Base-by-base conservation (phyloP, 2,888 invertebrate species). In the Conus canariensis region DNA sequence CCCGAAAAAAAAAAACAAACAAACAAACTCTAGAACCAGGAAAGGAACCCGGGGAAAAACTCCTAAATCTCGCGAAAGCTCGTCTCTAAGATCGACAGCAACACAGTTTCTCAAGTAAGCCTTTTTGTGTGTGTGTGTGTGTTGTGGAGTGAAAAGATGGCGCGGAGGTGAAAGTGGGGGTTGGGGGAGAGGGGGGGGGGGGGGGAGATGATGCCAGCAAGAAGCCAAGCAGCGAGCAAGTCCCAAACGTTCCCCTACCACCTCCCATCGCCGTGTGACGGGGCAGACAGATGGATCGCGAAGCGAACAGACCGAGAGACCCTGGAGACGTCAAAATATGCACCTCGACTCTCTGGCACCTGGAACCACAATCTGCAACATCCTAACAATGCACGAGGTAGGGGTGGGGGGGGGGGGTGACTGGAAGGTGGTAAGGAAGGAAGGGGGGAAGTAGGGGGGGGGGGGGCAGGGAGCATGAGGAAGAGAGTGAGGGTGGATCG, bases 301-400 rank as follows among this genome's bases (percentile, higher is more conserved):
- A 45, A 12, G 80, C 12, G 10, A 80, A 80, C 30, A 80, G 30
- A 30, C 80, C 80, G 30, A 80, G 45, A 80, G 30, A 80, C 80
- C 30, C 45, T 22, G 9, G n/a, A 14, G 14, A 60, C 60, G 60
- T 12, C 60, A 60, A 80, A 45, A 25, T 80, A 45, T 80, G 80
- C 80, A 70, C 80, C 10, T 10, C 80, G 45, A 8, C 30, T 19
- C 12, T 8, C 25, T 85, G 58, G 85, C 85, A 85, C 85, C 59
- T 85, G 85, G 85, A 85, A 85, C n/a, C 60, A 85, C 56, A 85
- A n/a, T 85, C 85, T 85, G 85, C 59, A 59, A 19, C 85, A 85
- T 59, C 12, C 85, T 25, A 22, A 83, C 83, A 83, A 83, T 83
- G 83, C 83, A 8, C 45, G 10, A 80, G 70, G 19, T 19, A n/a